A percentile compares a stretch with the other conserved stretches of the same genome.
Conservation (phyloP, 2,888 invertebrate species). For the Tineola bisselliella region DNA sequence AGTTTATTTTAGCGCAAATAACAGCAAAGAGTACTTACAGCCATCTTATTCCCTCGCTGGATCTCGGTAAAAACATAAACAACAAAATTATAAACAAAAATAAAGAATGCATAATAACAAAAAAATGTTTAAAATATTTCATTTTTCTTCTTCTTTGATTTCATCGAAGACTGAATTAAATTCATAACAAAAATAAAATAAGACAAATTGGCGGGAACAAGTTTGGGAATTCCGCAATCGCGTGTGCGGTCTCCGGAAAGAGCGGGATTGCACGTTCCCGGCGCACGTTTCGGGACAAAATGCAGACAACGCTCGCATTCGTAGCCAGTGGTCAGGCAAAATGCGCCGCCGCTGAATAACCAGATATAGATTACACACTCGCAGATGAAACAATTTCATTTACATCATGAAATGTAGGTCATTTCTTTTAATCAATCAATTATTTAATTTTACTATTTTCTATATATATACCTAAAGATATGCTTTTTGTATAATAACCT, state of each 20-base stretch:
- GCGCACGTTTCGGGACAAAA: slow-evolving; percentile 11
- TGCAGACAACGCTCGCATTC: slow-evolving; percentile 18
- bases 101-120: slow-evolving; percentile 46
- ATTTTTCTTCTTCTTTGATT: slow-evolving; percentile 9
- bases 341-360: slow-evolving; percentile 28
- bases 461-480: too few species aligned
- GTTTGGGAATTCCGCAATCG: slow-evolving; percentile 3
- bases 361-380: neutral
- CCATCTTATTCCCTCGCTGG: slow-evolving; percentile 59
- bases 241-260: slow-evolving; percentile 2
- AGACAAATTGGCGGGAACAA: slow-evolving; percentile 44
- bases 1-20: neutral
- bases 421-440: too few species aligned
- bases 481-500: too few species aligned
- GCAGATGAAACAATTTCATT: neutral
- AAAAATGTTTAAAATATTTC: neutral
- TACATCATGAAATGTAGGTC: too few species aligned
- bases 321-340: slow-evolving; percentile 50
- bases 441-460: too few species aligned
- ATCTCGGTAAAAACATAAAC: slow-evolving; percentile 58
- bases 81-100: slow-evolving; percentile 53
- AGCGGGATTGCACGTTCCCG: neutral
- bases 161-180: neutral
- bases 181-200: slow-evolving; percentile 1
- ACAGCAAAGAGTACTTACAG: slow-evolving; percentile 42